These are phyloP conservation scores for Geopemphigus sp. DNA, from an alignment of 1,140 invertebrate species.

Conservation along the genomic window DNA sequence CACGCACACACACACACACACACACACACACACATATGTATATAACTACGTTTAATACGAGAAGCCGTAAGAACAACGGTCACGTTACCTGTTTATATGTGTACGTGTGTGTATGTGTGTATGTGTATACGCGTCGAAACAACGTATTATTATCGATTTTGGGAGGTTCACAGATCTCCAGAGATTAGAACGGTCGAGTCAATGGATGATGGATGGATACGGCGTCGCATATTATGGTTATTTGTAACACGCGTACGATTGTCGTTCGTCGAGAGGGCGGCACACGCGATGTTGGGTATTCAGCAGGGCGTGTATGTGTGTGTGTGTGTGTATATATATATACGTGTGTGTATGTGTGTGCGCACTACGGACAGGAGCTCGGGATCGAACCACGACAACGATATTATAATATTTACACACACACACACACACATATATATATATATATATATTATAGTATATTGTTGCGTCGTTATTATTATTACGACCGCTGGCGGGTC, in stretches of 20 bases:
- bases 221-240: no score
- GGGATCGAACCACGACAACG: constrained; percentile 2
- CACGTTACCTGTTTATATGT: no score
- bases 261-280: not conserved
- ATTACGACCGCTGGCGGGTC: not conserved
- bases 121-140: not conserved
- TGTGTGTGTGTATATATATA: no score
- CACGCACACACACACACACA: no score
- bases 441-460: no score
- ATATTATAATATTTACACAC: not conserved
- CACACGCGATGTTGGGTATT: constrained; percentile 14
- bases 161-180: not conserved
- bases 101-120: no score
- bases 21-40: no score
- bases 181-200: not conserved
- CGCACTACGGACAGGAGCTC: constrained; percentile 7
- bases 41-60: no score
- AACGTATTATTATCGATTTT: no score
- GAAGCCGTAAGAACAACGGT: no score
- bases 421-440: no score
- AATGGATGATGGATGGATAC: constrained; percentile 26
- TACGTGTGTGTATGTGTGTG: not conserved
- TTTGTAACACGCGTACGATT: no score
- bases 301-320: constrained; percentile 23
- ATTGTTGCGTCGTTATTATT: not conserved